Conservation (phyloP, 2,888 invertebrate species). For the Lydus trimaculatus region DNA sequence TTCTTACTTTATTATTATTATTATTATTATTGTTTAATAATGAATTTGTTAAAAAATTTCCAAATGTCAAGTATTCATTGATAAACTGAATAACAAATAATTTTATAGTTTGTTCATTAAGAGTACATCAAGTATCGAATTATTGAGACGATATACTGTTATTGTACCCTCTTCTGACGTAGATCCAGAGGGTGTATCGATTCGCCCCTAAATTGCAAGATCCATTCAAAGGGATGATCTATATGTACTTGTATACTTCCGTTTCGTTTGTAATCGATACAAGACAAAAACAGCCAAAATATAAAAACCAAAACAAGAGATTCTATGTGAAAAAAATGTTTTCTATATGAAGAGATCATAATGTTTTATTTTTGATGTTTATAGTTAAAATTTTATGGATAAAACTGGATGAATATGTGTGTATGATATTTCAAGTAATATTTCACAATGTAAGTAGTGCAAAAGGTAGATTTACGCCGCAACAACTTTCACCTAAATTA, state of each 20-base stretch:
- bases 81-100: neutral
- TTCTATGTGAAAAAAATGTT: neutral
- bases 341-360: neutral
- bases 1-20: neutral
- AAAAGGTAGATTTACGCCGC: constrained; percentile 30
- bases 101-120: neutral
- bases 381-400: neutral
- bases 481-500: constrained; percentile 34
- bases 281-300: neutral
- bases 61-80: neutral
- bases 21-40: neutral
- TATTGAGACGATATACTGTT: constrained; percentile 6
- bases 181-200: constrained; percentile 13
- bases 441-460: constrained; percentile 28
- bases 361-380: neutral
- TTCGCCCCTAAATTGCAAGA: constrained; percentile 14
- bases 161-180: constrained; percentile 9
- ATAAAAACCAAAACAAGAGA: neutral
- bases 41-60: neutral
- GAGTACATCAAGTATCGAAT: constrained; percentile 1
- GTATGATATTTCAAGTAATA: constrained; percentile 14
- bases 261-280: constrained; percentile 11
- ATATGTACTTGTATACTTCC: constrained; percentile 11
- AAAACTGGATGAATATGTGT: neutral
- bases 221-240: constrained; percentile 16